Percentiles rank a stretch among this genome's conserved stretches.
Conservation (phyloP, 2,797 vertebrate genomes). For the Parauchenoglanis ngamensis region DNA sequence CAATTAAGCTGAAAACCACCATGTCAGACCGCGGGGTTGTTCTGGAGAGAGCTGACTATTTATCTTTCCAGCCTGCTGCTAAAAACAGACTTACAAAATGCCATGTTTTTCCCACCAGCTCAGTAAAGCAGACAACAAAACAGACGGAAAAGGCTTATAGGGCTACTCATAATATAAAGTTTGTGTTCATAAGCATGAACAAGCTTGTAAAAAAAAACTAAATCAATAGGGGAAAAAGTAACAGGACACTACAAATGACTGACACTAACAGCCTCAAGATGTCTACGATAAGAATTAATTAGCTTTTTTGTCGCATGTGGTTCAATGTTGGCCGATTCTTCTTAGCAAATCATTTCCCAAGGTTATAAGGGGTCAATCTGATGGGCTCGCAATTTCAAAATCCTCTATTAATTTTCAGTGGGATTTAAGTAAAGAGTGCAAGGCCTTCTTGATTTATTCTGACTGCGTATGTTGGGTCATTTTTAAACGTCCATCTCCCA, state of each 20-base stretch:
- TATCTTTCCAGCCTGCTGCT: conserved; percentile 26
- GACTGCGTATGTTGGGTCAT: no score
- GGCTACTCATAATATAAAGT: neutral
- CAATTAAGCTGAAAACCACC: conserved; percentile 22
- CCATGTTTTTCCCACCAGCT: conserved; percentile 31
- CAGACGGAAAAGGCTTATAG: neutral
- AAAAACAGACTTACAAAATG: conserved; percentile 38
- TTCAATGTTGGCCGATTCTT: neutral
- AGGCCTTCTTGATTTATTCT: no score
- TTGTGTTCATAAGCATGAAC: neutral
- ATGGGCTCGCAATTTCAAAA: neutral
- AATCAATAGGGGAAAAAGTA: neutral
- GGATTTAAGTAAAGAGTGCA: no score
- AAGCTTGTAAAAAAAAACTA: no score
- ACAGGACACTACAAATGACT: neutral
- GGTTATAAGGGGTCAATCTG: no score
- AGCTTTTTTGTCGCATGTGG: no score
- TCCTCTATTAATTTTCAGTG: no score
- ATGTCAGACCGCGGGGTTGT: conserved; percentile 6
- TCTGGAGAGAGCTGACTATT: conserved; percentile 9
- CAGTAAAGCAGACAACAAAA: conserved; percentile 35
- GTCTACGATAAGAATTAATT: no score
- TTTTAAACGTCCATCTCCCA: no score
- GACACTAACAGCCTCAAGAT: no score
- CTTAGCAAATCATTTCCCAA: neutral